Evolutionary conservation across 1,140 invertebrate species (phyloP).

Genomic region (Vanessa atalanta): DNA sequence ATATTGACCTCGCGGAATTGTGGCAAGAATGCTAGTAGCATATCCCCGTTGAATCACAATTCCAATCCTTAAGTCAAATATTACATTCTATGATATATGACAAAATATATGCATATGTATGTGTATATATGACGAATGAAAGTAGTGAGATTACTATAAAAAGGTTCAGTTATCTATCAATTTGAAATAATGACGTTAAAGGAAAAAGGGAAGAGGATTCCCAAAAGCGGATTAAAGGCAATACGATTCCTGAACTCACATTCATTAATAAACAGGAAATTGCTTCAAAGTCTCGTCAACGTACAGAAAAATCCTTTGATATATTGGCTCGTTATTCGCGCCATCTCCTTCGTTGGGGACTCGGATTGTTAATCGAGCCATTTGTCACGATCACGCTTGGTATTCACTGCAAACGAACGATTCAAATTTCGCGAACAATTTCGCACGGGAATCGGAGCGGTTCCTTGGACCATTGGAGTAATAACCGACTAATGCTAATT

Average conservation of each 20-base stretch:
- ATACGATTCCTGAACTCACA: constrained; percentile 22
- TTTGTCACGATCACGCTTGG: constrained; percentile 74
- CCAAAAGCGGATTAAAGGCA: constrained; percentile 20
- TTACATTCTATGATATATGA: too few relatives aligned
- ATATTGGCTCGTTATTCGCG: constrained; percentile 76
- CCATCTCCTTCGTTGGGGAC: constrained; percentile 69
- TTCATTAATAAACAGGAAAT: constrained; percentile 46
- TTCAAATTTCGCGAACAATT: constrained; percentile 71
- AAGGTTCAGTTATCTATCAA: too few relatives aligned
- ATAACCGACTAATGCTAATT: constrained; percentile 42
- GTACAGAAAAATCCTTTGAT: constrained; percentile 76
- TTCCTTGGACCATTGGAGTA: constrained; percentile 41
- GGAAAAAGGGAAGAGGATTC: neutral
- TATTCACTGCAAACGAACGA: constrained; percentile 68
- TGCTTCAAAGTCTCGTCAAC: constrained; percentile 65
- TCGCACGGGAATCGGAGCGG: constrained; percentile 52
- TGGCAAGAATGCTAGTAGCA: too few relatives aligned
- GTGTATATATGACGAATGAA: too few relatives aligned
- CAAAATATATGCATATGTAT: too few relatives aligned
- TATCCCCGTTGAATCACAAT: too few relatives aligned
- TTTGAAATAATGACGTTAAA: neutral
- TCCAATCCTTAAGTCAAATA: too few relatives aligned
- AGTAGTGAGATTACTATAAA: too few relatives aligned
- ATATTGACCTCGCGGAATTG: too few relatives aligned
- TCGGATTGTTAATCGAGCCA: constrained; percentile 76